Conservation (phyloP, 2,797 vertebrate species). For the Arvicola amphibius region DNA sequence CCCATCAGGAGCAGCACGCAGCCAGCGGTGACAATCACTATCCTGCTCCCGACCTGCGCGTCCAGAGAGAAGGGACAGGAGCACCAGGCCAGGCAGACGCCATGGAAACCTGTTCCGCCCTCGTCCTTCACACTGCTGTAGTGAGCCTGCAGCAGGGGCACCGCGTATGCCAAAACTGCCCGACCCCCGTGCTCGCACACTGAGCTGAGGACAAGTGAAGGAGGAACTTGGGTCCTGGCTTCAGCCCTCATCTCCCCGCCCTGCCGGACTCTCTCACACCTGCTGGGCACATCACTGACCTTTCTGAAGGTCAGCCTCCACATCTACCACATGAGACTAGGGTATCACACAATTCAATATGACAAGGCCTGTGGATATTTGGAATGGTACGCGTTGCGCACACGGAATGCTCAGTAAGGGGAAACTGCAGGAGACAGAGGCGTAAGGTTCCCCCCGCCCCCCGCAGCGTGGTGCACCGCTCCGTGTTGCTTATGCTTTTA, state of each 20-base stretch:
- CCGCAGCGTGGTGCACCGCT: background rate
- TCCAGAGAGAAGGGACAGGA: background rate
- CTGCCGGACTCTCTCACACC: background rate
- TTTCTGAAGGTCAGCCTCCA: background rate
- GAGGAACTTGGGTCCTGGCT: rapidly evolving
- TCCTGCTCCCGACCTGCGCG: conserved; percentile 94
- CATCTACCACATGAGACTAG: background rate
- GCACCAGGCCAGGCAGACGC: rapidly evolving
- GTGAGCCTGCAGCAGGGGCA: background rate
- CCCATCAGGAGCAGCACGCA: conserved; percentile 93
- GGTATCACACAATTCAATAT: background rate
- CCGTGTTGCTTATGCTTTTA: background rate
- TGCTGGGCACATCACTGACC: background rate
- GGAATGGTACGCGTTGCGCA: too few species aligned
- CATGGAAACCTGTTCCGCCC: background rate
- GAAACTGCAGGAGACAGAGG: background rate
- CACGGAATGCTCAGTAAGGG: background rate
- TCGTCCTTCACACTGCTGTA: rapidly evolving
- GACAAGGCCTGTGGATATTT: background rate
- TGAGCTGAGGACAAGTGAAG: background rate
- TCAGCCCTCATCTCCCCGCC: background rate
- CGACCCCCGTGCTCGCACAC: too few species aligned
- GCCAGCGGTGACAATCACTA: conserved; percentile 93
- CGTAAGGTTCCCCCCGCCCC: background rate
- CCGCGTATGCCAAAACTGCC: rapidly evolving